Evolutionary conservation across 2,888 invertebrate species (phyloP).

Genomic region (Rhodophaea formosa): DNA sequence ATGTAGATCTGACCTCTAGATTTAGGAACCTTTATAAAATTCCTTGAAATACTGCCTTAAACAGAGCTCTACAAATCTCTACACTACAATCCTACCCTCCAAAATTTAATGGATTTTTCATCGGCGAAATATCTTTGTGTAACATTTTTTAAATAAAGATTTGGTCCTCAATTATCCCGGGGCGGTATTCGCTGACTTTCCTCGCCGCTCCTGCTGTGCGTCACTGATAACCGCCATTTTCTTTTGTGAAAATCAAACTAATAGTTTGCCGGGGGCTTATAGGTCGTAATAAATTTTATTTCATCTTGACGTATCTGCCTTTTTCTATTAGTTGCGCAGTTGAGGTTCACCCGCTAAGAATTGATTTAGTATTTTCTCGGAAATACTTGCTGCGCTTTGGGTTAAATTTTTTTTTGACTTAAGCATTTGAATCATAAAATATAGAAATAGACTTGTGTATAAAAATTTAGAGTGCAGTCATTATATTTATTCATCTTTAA

Average conservation of each 20-base stretch:
- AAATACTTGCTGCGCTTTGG: neutral
- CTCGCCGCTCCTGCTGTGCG: constrained; percentile 34
- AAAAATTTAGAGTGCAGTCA: too few species aligned
- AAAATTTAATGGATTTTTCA: neutral
- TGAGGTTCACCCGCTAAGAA: constrained; percentile 29
- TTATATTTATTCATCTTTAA: too few species aligned
- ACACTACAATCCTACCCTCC: neutral
- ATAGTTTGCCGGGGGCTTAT: constrained; percentile 56
- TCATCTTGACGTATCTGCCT: constrained; percentile 57
- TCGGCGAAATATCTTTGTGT: constrained; percentile 1
- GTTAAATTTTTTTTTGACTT: too few species aligned
- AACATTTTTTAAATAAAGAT: constrained; percentile 16
- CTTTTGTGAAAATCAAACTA: constrained; percentile 61
- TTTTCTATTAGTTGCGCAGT: constrained; percentile 54
- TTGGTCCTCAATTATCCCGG: constrained; percentile 32
- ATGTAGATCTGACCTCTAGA: too few species aligned
- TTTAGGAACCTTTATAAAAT: too few species aligned
- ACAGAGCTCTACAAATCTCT: too few species aligned
- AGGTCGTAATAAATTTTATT: constrained; percentile 60
- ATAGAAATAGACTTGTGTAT: too few species aligned
- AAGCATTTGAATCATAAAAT: too few species aligned
- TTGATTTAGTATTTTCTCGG: constrained; percentile 29
- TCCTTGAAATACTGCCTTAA: too few species aligned
- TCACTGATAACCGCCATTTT: constrained; percentile 53
- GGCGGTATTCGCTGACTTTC: constrained; percentile 43